Evolutionary conservation across 2,797 vertebrate species (phyloP).

Genomic region (Poeciliopsis gracilis): DNA sequence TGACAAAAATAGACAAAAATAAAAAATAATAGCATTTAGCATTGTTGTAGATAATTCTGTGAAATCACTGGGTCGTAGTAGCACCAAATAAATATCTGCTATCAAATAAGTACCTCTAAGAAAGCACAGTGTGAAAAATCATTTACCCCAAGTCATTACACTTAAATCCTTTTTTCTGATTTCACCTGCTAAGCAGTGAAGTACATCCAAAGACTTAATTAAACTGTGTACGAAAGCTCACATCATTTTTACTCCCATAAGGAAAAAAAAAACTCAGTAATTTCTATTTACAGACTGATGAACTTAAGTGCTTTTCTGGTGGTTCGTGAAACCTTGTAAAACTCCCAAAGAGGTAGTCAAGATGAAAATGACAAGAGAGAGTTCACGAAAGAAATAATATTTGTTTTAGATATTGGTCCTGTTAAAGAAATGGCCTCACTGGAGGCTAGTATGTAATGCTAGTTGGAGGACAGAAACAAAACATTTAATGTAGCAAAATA

Average conservation of each 20-base stretch:
- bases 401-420: constrained; percentile 17
- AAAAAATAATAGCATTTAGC: constrained; percentile 1
- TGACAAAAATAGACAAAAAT: background rate
- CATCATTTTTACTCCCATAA: constrained; percentile 10
- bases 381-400: constrained; percentile 22
- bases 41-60: constrained; percentile 3
- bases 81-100: constrained; percentile 49
- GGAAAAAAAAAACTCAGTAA: background rate
- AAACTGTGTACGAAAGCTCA: constrained; percentile 39
- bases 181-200: constrained; percentile 57
- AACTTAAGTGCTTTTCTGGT: constrained; percentile 28
- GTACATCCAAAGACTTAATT: constrained; percentile 41
- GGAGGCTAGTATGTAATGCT: background rate
- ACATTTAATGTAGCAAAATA: background rate
- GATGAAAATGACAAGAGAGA: constrained; percentile 37
- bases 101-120: constrained; percentile 30
- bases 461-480: no score
- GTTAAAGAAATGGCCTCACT: constrained; percentile 14
- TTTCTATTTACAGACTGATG: constrained; percentile 38
- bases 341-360: constrained; percentile 67
- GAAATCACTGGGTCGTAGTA: constrained; percentile 15
- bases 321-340: constrained; percentile 17
- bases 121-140: constrained; percentile 42
- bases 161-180: constrained; percentile 14
- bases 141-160: constrained; percentile 36